Base-by-base conservation (phyloP, 2,797 vertebrate species). In the Squalus acanthias region DNA sequence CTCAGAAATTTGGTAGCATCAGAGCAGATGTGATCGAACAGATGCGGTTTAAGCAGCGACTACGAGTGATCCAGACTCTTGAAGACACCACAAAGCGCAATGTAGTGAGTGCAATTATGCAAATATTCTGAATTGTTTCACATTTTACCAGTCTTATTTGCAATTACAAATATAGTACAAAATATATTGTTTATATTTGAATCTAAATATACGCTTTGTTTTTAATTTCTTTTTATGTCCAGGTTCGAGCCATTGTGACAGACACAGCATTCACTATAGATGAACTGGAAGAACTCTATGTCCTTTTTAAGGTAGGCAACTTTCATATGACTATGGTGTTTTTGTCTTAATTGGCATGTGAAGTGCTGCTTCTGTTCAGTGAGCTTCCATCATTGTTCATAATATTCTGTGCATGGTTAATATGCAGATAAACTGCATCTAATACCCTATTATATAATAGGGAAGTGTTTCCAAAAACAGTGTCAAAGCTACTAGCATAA, bases 51-150 rank as follows among this genome's bases (percentile, higher is more conserved):
- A 99, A 99, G 96, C 99, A 99, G 98, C 98, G 99, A 85, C 98
- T 99, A 97, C 98, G 99, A 96, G 99, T 99, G 96, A 99, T 99
- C 97, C 99, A 99, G 97, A 99, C 99, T 0, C 99, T 99, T 4
- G 99, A 99, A 97, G 99, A 99, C 94, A 99, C 99, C 0, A 99
- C 99, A 0, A 99, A 99, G 96, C 98, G 99, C 96, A 99, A 99
- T 0, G 99, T 99, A 98, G 99, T 99, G 97, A 97, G 98, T 97
- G 96, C 96, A 96, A 92, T 2, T 96, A 69, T 67, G 63, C 0
- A 0, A 13, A 93, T n/a, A 26, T 39, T 46, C n/a, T 50, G 26
- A 94, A 70, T 24, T 67, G 7, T 33, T 94, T 74, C 12, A 76
- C 69, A 29, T 57, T 96, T 57, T 63, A 33, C 33, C n/a, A 65